Conservation (phyloP, 1,140 invertebrate genomes). For the Papilio machaon region DNA sequence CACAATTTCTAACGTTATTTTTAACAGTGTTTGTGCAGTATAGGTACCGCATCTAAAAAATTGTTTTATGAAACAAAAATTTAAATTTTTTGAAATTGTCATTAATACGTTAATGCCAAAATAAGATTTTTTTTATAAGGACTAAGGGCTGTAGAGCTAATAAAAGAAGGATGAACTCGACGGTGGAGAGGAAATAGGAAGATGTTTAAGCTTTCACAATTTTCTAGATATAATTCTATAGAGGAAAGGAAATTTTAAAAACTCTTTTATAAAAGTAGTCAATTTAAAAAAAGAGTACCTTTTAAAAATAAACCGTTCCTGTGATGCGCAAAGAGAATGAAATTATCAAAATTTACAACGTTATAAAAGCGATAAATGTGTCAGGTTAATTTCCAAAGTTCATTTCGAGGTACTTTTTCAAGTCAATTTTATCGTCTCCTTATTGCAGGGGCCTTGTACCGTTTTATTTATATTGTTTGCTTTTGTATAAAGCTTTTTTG, state of each 20-base stretch:
- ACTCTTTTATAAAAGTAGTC: not conserved
- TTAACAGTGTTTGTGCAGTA: too few species aligned
- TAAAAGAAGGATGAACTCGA: too few species aligned
- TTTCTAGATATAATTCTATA: too few species aligned
- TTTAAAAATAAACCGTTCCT: slow-evolving; percentile 10
- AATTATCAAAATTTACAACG: slow-evolving; percentile 28
- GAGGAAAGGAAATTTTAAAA: not conserved
- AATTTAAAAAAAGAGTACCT: not conserved
- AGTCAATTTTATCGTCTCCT: slow-evolving; percentile 26
- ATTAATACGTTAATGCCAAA: too few species aligned
- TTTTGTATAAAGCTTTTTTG: not conserved
- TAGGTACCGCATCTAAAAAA: too few species aligned
- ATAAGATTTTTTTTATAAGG: too few species aligned
- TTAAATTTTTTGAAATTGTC: too few species aligned
- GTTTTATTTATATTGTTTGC: slow-evolving; percentile 24
- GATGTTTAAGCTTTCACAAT: too few species aligned
- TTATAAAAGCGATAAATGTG: slow-evolving; percentile 24
- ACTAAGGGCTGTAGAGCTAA: too few species aligned
- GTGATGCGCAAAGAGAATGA: slow-evolving; percentile 4
- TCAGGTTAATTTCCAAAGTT: slow-evolving; percentile 27
- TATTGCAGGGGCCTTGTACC: slow-evolving; percentile 12
- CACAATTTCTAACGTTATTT: too few species aligned
- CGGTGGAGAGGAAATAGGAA: too few species aligned
- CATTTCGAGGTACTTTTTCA: slow-evolving; percentile 25
- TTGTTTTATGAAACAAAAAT: too few species aligned